Percentiles rank a stretch among this genome's conserved stretches.
Evolutionary conservation across 2,888 invertebrate genomes (phyloP).

Genomic region (Stenotaenia linearis): DNA sequence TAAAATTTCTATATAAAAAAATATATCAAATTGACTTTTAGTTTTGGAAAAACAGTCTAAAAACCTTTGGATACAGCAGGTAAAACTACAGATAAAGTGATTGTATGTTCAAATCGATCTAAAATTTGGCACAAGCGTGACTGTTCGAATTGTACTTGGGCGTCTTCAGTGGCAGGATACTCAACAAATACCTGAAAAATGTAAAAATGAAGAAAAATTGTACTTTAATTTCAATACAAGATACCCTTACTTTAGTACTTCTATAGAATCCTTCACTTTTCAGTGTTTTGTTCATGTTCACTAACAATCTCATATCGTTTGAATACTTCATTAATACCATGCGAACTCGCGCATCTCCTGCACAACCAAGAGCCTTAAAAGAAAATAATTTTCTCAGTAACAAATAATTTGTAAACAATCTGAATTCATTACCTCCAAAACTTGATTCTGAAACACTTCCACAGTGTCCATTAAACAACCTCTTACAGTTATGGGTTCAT

Average conservation of each 20-base stretch:
- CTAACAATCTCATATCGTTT: slow-evolving; percentile 44
- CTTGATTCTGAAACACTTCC: slow-evolving; percentile 55
- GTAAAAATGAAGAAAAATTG: not conserved
- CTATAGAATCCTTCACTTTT: slow-evolving; percentile 47
- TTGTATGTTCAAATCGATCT: slow-evolving; percentile 58
- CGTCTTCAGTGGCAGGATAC: slow-evolving; percentile 50
- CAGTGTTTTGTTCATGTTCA: slow-evolving; percentile 43
- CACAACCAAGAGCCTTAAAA: slow-evolving; percentile 22
- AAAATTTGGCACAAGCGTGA: slow-evolving; percentile 54
- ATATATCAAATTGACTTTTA: not conserved
- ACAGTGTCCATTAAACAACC: slow-evolving; percentile 56
- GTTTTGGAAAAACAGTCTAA: too few relatives aligned
- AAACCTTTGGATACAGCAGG: slow-evolving; percentile 59
- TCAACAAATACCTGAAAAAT: slow-evolving; percentile 46
- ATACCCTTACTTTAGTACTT: slow-evolving; percentile 45
- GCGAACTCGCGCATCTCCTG: not conserved
- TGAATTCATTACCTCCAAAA: slow-evolving; percentile 47
- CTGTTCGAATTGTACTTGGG: slow-evolving; percentile 49
- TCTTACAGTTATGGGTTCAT: slow-evolving; percentile 58
- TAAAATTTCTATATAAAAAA: slow-evolving; percentile 32
- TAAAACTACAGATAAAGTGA: slow-evolving; percentile 58
- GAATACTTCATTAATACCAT: slow-evolving; percentile 38
- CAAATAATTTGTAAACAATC: not conserved
- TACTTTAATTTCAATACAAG: not conserved
- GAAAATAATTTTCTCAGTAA: not conserved